These are phyloP conservation scores for Urocynchramus pylzowi DNA, from an alignment of 2,113 vertebrate genomes.

Conservation along the genomic window DNA sequence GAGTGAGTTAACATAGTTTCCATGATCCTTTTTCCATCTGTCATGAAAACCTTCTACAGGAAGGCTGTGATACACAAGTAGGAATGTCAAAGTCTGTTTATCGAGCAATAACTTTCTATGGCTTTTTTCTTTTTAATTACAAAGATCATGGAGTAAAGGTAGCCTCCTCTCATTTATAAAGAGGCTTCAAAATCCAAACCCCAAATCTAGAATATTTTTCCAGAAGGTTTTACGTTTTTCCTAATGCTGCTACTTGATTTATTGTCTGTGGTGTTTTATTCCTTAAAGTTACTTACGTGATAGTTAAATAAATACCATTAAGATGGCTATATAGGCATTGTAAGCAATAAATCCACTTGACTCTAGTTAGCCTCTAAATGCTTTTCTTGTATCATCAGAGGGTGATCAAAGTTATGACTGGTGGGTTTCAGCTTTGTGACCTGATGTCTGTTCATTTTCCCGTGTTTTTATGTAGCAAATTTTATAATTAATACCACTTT, in stretches of 20 bases:
- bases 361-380: neutral
- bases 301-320: neutral
- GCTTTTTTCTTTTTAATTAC: neutral
- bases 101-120: neutral
- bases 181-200: neutral
- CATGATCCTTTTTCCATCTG: neutral
- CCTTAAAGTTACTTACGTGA: neutral
- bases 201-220: neutral
- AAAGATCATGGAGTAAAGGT: neutral
- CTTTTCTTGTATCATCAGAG: neutral
- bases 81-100: neutral
- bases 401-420: neutral
- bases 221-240: neutral
- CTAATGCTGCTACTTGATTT: neutral
- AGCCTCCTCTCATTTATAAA: neutral
- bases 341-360: neutral
- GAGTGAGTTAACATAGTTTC: conserved; percentile 8
- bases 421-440: neutral
- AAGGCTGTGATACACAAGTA: neutral
- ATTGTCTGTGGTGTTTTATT: neutral
- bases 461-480: neutral
- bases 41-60: neutral
- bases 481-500: neutral
- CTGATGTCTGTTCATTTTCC: neutral
- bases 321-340: neutral